A percentile compares a stretch with the other conserved stretches of the same genome.
Conservation (phyloP, 2,888 invertebrate species). For the Lacanobia wlatinum region DNA sequence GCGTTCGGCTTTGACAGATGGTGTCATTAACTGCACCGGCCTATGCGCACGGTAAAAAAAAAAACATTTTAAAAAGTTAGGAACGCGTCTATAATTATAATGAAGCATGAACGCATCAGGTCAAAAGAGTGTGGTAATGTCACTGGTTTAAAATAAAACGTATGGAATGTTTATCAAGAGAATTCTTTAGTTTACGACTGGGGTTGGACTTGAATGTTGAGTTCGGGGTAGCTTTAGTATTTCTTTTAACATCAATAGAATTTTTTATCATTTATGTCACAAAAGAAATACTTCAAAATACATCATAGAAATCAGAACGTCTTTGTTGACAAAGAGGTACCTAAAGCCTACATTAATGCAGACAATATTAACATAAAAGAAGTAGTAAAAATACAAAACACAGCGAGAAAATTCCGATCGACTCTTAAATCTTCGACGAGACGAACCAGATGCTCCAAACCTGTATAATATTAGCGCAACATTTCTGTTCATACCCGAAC, state of each 20-base stretch:
- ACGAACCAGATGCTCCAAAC: conserved; percentile 73
- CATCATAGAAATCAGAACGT: background rate
- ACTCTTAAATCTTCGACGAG: conserved; percentile 58
- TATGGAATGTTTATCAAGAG: conserved; percentile 79
- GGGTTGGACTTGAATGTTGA: conserved; percentile 54
- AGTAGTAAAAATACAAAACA: conserved; percentile 32
- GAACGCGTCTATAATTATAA: conserved; percentile 75
- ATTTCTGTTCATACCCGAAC: conserved; percentile 78
- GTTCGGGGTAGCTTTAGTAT: conserved; percentile 54
- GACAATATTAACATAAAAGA: background rate
- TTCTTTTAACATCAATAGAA: conserved; percentile 13
- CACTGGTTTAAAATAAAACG: conserved; percentile 80
- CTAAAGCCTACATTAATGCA: background rate
- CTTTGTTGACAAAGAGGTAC: background rate
- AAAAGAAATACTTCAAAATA: conserved; percentile 4
- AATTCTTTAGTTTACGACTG: conserved; percentile 79
- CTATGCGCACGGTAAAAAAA: conserved; percentile 62
- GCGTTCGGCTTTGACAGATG: conserved; percentile 73
- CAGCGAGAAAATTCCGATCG: conserved; percentile 51
- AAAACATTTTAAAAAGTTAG: conserved; percentile 65
- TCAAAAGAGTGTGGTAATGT: conserved; percentile 78
- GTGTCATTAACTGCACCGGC: conserved; percentile 71
- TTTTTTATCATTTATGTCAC: background rate
- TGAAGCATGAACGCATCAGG: conserved; percentile 76
- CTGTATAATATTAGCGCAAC: conserved; percentile 77